A percentile compares a stretch with the other conserved stretches of the same genome.
These are phyloP conservation scores for Agapornis canus DNA, from an alignment of 2,797 vertebrate genomes.

Conservation along the genomic window DNA sequence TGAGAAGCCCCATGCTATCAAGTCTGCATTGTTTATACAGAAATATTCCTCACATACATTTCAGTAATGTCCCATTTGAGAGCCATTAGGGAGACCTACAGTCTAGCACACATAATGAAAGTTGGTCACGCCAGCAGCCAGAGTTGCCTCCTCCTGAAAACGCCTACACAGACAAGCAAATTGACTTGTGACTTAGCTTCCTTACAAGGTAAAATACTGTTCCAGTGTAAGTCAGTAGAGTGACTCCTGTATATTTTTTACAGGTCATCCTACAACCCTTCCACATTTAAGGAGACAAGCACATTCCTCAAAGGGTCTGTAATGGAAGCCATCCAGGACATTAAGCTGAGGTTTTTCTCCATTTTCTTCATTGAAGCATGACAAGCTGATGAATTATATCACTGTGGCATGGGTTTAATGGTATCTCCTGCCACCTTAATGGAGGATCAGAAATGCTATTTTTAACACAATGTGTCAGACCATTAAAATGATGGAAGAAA, in stretches of 20 bases:
- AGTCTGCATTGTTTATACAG: not conserved
- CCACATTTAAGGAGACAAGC: not conserved
- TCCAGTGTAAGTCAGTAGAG: not conserved
- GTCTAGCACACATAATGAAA: not conserved
- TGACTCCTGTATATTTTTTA: not conserved
- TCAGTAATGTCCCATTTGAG: not conserved
- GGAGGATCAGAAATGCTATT: not conserved
- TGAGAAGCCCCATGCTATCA: not conserved
- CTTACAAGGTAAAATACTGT: not conserved
- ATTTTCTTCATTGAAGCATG: not conserved
- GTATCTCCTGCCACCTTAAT: not conserved
- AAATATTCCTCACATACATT: not conserved
- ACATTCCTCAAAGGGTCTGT: not conserved
- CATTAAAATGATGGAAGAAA: not conserved
- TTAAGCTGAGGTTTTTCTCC: not conserved
- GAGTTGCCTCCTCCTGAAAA: not conserved
- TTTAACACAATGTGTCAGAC: not conserved
- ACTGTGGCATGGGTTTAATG: not conserved
- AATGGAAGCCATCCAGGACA: not conserved
- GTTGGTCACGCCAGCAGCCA: not conserved
- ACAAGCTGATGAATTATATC: not conserved
- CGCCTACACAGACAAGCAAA: not conserved
- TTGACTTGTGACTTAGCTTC: not conserved
- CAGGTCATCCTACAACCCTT: not conserved
- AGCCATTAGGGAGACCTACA: not conserved